phyloP scores from a whole-genome alignment of 2,797 vertebrate genomes.

The Smutsia gigantea region DNA sequence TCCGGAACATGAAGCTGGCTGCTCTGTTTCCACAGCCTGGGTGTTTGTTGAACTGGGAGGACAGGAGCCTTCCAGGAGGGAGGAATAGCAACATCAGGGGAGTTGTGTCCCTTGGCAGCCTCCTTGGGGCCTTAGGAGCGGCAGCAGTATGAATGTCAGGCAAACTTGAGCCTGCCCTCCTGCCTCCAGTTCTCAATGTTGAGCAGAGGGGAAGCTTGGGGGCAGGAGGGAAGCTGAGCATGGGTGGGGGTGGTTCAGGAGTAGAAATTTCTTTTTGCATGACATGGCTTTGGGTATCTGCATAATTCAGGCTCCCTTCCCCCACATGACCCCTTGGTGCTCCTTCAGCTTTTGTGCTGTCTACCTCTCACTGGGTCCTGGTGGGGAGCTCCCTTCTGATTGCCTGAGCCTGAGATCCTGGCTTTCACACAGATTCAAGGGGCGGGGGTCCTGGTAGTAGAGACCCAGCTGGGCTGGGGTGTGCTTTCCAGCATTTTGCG shows the following conservation, averaged over 20 bases:
- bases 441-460: not conserved
- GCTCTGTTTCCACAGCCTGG: conserved; percentile 49
- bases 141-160: not conserved
- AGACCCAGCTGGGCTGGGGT: conserved; percentile 71
- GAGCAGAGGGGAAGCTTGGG: not conserved
- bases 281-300: conserved; percentile 57
- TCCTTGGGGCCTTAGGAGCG: not conserved
- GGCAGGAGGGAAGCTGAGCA: not conserved
- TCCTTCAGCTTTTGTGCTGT: conserved; percentile 67
- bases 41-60: conserved; percentile 62
- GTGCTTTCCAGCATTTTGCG: conserved; percentile 25
- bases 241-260: conserved; percentile 42
- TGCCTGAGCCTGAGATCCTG: conserved; percentile 26
- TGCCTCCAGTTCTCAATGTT: not conserved
- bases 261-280: conserved; percentile 73
- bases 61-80: conserved; percentile 39
- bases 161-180: not conserved
- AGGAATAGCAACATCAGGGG: not conserved
- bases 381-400: conserved; percentile 32
- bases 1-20: conserved; percentile 62
- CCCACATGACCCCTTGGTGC: conserved; percentile 71
- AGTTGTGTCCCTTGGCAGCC: not conserved
- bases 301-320: not conserved
- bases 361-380: conserved; percentile 80
- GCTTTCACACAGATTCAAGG: conserved; percentile 17